Percentiles rank a stretch among this genome's conserved stretches.
Conservation (phyloP, 2,888 invertebrate species). For the Meteorus cinctellus region DNA sequence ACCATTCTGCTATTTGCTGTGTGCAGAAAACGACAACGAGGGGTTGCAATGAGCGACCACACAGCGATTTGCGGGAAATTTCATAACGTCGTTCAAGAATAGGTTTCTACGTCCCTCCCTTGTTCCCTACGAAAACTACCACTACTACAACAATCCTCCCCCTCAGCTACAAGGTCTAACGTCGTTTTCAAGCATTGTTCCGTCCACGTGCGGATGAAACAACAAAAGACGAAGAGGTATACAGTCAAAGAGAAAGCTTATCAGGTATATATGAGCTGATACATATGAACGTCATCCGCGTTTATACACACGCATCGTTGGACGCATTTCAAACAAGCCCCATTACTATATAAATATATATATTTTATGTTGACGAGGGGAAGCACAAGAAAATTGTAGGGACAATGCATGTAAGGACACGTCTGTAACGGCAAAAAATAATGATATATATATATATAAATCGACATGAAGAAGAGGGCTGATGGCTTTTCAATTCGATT, state of each 20-base stretch:
- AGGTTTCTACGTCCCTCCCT: background rate
- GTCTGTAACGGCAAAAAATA: background rate
- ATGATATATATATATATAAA: background rate
- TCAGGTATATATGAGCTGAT: conserved; percentile 44
- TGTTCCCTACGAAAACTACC: background rate
- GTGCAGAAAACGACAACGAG: background rate
- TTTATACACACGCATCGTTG: conserved; percentile 41
- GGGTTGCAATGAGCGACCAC: conserved; percentile 17
- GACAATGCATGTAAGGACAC: background rate
- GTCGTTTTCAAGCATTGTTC: conserved; percentile 24
- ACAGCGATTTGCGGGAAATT: conserved; percentile 30
- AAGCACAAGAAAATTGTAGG: background rate
- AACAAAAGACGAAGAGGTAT: conserved; percentile 34
- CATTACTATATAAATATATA: background rate
- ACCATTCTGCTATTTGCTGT: conserved; percentile 20
- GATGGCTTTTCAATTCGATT: background rate
- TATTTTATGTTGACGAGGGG: background rate
- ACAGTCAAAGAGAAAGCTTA: conserved; percentile 45
- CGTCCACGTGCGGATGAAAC: background rate
- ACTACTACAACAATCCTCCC: background rate
- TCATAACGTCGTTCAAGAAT: conserved; percentile 26
- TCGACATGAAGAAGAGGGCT: background rate
- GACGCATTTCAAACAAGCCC: background rate
- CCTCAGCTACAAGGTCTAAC: background rate
- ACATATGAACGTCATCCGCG: conserved; percentile 45